Conservation (phyloP, 2,888 invertebrate genomes). For the Anticlea derivata region DNA sequence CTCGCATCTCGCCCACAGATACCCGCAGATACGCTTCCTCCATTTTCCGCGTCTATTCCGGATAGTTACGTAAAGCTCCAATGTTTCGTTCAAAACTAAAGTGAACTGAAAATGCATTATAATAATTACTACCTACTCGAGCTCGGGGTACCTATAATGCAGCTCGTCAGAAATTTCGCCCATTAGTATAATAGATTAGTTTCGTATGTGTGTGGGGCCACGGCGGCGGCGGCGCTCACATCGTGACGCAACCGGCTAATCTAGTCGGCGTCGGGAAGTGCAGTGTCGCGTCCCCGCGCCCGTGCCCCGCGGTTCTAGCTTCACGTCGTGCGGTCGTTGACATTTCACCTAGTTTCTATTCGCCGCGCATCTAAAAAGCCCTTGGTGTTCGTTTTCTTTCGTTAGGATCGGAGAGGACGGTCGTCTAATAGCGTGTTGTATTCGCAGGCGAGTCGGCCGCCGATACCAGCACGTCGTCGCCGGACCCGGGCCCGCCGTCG, state of each 20-base stretch:
- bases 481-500: slow-evolving; percentile 93
- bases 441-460: slow-evolving; percentile 94
- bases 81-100: slow-evolving; percentile 26
- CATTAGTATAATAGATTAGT: slow-evolving; percentile 55
- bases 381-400: slow-evolving; percentile 68
- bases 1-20: slow-evolving; percentile 66
- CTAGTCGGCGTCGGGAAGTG: slow-evolving; percentile 84
- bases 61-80: slow-evolving; percentile 52
- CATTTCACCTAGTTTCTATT: slow-evolving; percentile 84
- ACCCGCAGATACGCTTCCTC: slow-evolving; percentile 64
- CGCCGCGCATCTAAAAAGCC: slow-evolving; percentile 71
- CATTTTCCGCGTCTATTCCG: slow-evolving; percentile 64
- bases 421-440: slow-evolving; percentile 63
- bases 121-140: slow-evolving; percentile 22
- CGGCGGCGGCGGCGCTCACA: slow-evolving; percentile 59
- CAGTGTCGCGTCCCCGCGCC: slow-evolving; percentile 82
- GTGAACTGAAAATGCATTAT: slow-evolving; percentile 23
- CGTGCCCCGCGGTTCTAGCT: slow-evolving; percentile 73
- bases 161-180: slow-evolving; percentile 39
- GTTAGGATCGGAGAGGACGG: slow-evolving; percentile 46
- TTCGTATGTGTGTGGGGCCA: slow-evolving; percentile 53
- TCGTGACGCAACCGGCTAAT: slow-evolving; percentile 83
- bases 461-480: slow-evolving; percentile 96
- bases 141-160: slow-evolving; percentile 21
- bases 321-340: slow-evolving; percentile 78